These are phyloP conservation scores for Pomatorhinus ruficollis DNA, from an alignment of 2,113 vertebrate species.

Conservation along the genomic window DNA sequence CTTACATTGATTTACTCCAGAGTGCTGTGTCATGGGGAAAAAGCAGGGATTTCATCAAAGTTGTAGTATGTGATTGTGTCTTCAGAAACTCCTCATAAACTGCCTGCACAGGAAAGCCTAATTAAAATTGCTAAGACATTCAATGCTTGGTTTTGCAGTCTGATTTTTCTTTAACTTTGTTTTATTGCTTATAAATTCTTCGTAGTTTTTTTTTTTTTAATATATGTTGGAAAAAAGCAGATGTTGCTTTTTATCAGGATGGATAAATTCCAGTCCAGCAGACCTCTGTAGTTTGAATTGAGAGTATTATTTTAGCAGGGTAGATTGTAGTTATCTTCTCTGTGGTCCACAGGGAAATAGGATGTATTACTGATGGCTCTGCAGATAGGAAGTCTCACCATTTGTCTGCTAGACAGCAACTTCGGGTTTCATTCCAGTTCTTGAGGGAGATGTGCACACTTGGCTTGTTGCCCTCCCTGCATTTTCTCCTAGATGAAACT, in stretches of 20 bases:
- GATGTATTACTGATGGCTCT: not conserved
- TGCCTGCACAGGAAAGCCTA: not conserved
- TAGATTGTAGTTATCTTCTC: not conserved
- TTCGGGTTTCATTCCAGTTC: not conserved
- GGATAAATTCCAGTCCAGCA: conserved; percentile 8
- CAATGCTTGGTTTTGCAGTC: not conserved
- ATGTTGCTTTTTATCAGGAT: conserved; percentile 34
- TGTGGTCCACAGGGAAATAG: not conserved
- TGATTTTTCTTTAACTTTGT: not conserved
- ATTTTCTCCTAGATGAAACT: not conserved
- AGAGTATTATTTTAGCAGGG: not conserved
- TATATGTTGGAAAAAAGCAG: not conserved
- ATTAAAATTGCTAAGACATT: not conserved
- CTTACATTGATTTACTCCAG: not conserved
- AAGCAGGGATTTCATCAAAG: not conserved
- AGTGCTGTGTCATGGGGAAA: not conserved
- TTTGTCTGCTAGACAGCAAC: conserved; percentile 29
- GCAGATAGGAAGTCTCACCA: not conserved
- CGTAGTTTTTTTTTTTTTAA: not conserved
- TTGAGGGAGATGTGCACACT: not conserved
- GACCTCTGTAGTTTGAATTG: not conserved
- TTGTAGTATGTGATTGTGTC: not conserved
- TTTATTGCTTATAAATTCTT: conserved; percentile 35
- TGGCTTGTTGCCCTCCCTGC: not conserved
- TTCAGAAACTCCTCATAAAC: conserved; percentile 14